Conservation (phyloP, 2,888 invertebrate genomes). For the Drosophila falleni region DNA sequence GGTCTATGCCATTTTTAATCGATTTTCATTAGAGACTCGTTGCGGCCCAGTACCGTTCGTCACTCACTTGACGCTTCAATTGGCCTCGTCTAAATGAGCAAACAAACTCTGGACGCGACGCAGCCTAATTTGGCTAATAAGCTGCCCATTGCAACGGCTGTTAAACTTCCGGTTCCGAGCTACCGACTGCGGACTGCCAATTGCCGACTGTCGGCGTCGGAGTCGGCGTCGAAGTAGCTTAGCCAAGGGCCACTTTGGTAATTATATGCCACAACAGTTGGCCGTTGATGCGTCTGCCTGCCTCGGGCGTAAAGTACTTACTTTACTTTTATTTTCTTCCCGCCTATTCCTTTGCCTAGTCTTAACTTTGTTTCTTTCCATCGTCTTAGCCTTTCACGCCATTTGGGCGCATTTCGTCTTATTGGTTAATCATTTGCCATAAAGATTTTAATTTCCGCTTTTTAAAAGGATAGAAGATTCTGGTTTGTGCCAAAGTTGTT, state of each 20-base stretch:
- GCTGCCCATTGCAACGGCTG: conserved; percentile 78
- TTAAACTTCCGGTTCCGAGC: conserved; percentile 67
- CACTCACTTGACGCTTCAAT: conserved; percentile 79
- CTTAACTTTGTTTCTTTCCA: conserved; percentile 29
- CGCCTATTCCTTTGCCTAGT: neutral
- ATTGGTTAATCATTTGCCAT: conserved; percentile 82
- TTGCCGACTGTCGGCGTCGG: conserved; percentile 47
- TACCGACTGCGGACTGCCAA: conserved; percentile 19
- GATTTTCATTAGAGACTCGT: conserved; percentile 73
- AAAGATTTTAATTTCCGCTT: conserved; percentile 80
- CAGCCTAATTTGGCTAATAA: conserved; percentile 77
- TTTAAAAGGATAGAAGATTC: conserved; percentile 50
- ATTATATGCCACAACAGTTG: conserved; percentile 63
- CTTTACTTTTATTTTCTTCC: conserved; percentile 7
- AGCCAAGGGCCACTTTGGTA: conserved; percentile 73
- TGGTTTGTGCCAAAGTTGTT: conserved; percentile 26
- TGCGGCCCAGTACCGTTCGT: conserved; percentile 53
- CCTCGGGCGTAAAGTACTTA: conserved; percentile 37
- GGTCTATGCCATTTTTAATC: conserved; percentile 65
- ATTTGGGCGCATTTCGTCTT: conserved; percentile 43
- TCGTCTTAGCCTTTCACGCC: conserved; percentile 32
- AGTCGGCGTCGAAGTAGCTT: conserved; percentile 6
- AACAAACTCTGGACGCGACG: conserved; percentile 48
- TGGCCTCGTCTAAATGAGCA: conserved; percentile 71
- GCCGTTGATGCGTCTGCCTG: conserved; percentile 54